A percentile compares a stretch with the other conserved stretches of the same genome.
Conservation (phyloP, 2,797 vertebrate genomes). For the Eospalax fontanierii region DNA sequence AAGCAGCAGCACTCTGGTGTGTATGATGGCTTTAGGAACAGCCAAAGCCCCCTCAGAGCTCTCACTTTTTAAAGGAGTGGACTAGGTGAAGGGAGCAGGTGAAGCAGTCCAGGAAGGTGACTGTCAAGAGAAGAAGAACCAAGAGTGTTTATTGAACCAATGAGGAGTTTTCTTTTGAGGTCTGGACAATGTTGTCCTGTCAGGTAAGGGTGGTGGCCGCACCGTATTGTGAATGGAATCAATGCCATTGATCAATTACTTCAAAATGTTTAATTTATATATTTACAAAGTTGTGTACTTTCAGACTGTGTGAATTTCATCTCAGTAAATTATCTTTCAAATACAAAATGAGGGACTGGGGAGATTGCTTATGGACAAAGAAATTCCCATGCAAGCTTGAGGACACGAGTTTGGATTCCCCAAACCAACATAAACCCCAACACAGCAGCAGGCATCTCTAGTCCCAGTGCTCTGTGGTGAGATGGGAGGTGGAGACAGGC, state of each 20-base stretch:
- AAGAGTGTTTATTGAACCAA: neutral
- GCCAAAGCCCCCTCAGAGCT: neutral
- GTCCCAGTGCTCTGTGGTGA: too few species aligned
- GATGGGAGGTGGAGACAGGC: neutral
- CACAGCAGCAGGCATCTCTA: neutral
- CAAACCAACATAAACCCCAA: neutral
- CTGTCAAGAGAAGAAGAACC: fast-evolving
- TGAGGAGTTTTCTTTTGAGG: neutral
- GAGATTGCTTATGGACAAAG: neutral
- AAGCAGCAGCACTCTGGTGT: neutral
- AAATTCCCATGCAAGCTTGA: too few species aligned
- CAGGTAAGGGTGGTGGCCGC: neutral
- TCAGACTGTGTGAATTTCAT: neutral
- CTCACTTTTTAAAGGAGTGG: neutral
- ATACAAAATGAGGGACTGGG: neutral
- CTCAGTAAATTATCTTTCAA: constrained; percentile 50
- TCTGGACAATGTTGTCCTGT: neutral
- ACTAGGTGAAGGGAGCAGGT: neutral
- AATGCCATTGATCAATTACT: neutral
- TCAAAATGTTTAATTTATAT: neutral
- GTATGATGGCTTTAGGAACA: neutral
- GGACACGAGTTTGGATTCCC: neutral
- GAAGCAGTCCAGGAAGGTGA: neutral
- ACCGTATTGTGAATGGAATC: neutral
- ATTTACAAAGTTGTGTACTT: neutral